phyloP scores from a whole-genome alignment of 92 coral and sea anemone species.

The Palythoa grandiflora region DNA sequence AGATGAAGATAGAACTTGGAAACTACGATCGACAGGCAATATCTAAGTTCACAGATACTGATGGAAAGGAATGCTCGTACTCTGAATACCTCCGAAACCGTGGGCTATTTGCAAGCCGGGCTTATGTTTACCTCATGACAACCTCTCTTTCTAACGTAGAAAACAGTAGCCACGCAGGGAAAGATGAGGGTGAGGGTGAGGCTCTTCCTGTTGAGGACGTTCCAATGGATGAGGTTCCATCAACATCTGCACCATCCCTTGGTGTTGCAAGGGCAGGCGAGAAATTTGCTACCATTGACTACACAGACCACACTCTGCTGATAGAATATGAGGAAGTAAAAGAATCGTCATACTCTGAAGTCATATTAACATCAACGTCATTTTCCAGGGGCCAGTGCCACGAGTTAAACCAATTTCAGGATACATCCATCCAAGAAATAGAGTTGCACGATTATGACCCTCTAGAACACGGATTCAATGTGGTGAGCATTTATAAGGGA shows the following conservation, averaged over 20 bases:
- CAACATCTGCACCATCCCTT: constrained; percentile 20
- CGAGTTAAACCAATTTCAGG: background rate
- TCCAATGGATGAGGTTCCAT: background rate
- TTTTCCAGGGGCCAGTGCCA: constrained; percentile 1
- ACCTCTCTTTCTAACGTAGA: background rate
- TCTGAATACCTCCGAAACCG: background rate
- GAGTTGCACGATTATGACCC: background rate
- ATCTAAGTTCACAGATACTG: constrained; percentile 1
- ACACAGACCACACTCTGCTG: constrained; percentile 28
- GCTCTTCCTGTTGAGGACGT: background rate
- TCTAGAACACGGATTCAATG: constrained; percentile 14
- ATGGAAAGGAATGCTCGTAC: background rate
- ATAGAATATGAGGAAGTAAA: constrained; percentile 20
- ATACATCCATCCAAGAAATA: background rate
- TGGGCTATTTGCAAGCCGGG: background rate
- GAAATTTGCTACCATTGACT: constrained; percentile 24
- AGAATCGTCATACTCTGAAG: constrained; percentile 32
- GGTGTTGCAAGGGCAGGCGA: constrained; percentile 26
- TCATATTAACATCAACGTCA: constrained; percentile 6
- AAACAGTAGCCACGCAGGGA: constrained; percentile 9
- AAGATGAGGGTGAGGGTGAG: background rate
- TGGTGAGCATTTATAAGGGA: background rate
- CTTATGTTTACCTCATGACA: background rate
- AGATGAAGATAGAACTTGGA: constrained; percentile 3
- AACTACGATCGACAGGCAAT: constrained; percentile 3